Percentiles rank a stretch among this genome's conserved stretches.
Evolutionary conservation across 2,797 vertebrate genomes (phyloP).

Genomic region (Sandelia bainsii): DNA sequence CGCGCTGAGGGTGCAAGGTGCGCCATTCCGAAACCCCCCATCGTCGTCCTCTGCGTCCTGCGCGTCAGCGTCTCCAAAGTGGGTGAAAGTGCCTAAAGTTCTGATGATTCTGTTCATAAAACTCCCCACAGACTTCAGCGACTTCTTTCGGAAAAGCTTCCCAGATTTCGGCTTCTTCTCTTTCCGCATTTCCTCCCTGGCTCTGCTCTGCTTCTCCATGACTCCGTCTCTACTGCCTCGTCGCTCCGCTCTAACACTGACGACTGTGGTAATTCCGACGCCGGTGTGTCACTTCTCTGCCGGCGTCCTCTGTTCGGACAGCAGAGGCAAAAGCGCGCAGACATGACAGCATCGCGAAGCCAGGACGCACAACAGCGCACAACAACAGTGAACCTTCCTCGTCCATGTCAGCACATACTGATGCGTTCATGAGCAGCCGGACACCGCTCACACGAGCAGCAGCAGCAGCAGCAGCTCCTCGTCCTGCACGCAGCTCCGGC

Average conservation of each 20-base stretch:
- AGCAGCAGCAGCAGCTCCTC: constrained; percentile 26
- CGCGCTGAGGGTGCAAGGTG: constrained; percentile 80
- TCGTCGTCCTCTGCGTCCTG: constrained; percentile 86
- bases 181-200: constrained; percentile 63
- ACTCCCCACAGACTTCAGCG: constrained; percentile 84
- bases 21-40: constrained; percentile 84
- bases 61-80: constrained; percentile 77
- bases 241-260: constrained; percentile 16
- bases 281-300: constrained; percentile 58
- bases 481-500: no score
- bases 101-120: constrained; percentile 86
- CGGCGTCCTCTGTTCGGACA: constrained; percentile 54
- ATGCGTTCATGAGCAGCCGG: constrained; percentile 35
- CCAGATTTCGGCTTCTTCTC: constrained; percentile 76
- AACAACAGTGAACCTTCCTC: constrained; percentile 57
- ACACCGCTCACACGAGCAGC: constrained; percentile 47
- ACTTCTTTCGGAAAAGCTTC: constrained; percentile 83
- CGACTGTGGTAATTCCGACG: constrained; percentile 35
- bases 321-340: constrained; percentile 60
- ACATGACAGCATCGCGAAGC: constrained; percentile 74
- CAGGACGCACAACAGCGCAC: constrained; percentile 52
- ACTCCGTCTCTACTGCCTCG: constrained; percentile 30
- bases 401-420: constrained; percentile 57
- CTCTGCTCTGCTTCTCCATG: constrained; percentile 70
- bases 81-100: constrained; percentile 87